phyloP scores from a whole-genome alignment of 1,140 invertebrate genomes.

The Drosophila mayri region DNA sequence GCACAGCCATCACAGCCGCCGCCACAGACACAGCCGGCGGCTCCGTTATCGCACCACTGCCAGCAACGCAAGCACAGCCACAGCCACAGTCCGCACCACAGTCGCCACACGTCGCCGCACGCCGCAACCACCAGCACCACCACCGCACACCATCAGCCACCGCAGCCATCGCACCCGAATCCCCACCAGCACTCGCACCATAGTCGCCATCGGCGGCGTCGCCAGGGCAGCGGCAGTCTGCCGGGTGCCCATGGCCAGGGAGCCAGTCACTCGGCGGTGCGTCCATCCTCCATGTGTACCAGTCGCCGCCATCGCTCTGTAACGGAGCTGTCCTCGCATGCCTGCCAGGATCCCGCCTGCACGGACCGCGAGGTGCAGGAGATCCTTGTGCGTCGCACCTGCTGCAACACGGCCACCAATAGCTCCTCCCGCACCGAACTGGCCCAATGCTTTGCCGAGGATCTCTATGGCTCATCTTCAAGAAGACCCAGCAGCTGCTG shows the following conservation, averaged over 20 bases:
- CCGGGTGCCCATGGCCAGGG: conserved; percentile 59
- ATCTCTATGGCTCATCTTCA: conserved; percentile 72
- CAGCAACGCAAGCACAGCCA: conserved; percentile 64
- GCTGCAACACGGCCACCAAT: conserved; percentile 59
- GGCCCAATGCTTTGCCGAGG: conserved; percentile 80
- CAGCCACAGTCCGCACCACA: conserved; percentile 73
- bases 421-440: conserved; percentile 69
- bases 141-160: conserved; percentile 32
- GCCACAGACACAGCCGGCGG: neutral
- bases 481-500: conserved; percentile 78
- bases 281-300: conserved; percentile 46
- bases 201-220: conserved; percentile 64
- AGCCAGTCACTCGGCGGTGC: conserved; percentile 20
- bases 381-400: conserved; percentile 70
- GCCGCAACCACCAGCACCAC: conserved; percentile 58
- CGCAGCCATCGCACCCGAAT: conserved; percentile 1
- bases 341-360: conserved; percentile 73
- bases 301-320: conserved; percentile 78
- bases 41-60: conserved; percentile 38
- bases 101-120: conserved; percentile 72
- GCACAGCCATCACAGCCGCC: conserved; percentile 27
- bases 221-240: conserved; percentile 71
- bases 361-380: conserved; percentile 77
- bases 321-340: conserved; percentile 73
- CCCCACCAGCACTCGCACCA: conserved; percentile 48